Evolutionary conservation across 1,140 invertebrate genomes (phyloP).

Genomic region (Drosophila oshimai): DNA sequence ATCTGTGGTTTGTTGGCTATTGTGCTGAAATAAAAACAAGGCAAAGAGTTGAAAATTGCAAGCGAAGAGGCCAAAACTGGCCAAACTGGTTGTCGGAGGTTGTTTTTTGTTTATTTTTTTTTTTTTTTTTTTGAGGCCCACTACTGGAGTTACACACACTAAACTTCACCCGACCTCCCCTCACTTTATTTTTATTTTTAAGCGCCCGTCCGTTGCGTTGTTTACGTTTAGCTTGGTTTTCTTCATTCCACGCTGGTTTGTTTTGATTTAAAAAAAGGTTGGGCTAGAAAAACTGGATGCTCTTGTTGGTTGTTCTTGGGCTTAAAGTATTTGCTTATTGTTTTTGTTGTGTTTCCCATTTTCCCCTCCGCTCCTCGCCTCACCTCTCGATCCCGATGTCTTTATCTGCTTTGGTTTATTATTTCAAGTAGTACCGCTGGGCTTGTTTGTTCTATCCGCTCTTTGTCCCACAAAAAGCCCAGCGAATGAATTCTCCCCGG

Average conservation of each 20-base stretch:
- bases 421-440: slow-evolving; percentile 6
- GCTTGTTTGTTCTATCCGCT: not conserved
- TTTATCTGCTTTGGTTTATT: slow-evolving; percentile 7
- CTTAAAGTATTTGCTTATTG: slow-evolving; percentile 55
- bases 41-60: slow-evolving; percentile 12
- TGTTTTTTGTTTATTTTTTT: not conserved
- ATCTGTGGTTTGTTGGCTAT: not conserved
- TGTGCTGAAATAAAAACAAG: not conserved
- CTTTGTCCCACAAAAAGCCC: slow-evolving; percentile 1
- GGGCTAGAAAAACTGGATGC: slow-evolving; percentile 69
- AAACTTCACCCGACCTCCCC: not conserved
- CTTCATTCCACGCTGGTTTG: slow-evolving; percentile 73
- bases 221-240: slow-evolving; percentile 73
- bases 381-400: not conserved
- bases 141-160: slow-evolving; percentile 69
- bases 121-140: slow-evolving; percentile 11
- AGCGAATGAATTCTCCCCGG: not conserved
- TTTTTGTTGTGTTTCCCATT: slow-evolving; percentile 8
- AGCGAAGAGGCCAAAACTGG: slow-evolving; percentile 24
- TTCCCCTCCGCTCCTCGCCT: not conserved
- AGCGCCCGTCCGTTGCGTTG: slow-evolving; percentile 46
- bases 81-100: slow-evolving; percentile 26
- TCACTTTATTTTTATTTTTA: slow-evolving; percentile 13
- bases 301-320: slow-evolving; percentile 57
- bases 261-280: slow-evolving; percentile 67